These are phyloP conservation scores for Semicossyphus pulcher DNA, from an alignment of 2,113 vertebrate genomes.

Conservation along the genomic window DNA sequence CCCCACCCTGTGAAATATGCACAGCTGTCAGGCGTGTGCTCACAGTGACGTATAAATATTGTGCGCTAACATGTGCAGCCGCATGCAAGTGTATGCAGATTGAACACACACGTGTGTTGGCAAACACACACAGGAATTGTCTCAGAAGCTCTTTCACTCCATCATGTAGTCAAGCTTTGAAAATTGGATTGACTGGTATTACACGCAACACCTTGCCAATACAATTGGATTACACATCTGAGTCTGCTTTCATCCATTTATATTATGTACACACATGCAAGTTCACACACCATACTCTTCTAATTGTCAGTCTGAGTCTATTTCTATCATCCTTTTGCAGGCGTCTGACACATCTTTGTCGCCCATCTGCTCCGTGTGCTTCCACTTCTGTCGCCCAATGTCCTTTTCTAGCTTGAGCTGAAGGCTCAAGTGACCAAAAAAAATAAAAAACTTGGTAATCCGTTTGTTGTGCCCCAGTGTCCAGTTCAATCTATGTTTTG, in stretches of 20 bases:
- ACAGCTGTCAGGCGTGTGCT: constrained; percentile 64
- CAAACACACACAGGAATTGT: constrained; percentile 16
- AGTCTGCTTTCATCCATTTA: constrained; percentile 63
- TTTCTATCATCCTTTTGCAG: constrained; percentile 8
- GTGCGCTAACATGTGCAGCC: constrained; percentile 23
- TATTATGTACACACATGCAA: constrained; percentile 12
- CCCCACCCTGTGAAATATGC: constrained; percentile 71
- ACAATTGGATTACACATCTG: constrained; percentile 68
- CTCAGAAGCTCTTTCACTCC: constrained; percentile 23
- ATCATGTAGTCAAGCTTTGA: constrained; percentile 32
- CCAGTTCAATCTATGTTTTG: constrained; percentile 76
- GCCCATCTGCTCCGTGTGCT: constrained; percentile 6
- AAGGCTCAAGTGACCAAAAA: constrained; percentile 17
- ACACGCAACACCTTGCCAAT: constrained; percentile 49
- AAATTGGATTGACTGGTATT: constrained; percentile 73
- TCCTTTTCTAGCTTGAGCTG: not conserved
- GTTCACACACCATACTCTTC: constrained; percentile 19
- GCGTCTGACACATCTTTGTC: constrained; percentile 24
- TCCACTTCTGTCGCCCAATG: not conserved
- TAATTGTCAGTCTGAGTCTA: constrained; percentile 23
- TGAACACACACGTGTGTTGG: not conserved
- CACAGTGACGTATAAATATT: constrained; percentile 40
- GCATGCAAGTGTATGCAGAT: constrained; percentile 32
- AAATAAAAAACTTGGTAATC: constrained; percentile 60
- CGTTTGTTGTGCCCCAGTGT: constrained; percentile 51